These are phyloP conservation scores for Anastrepha ludens DNA, from an alignment of 1,140 invertebrate species.

Conservation along the genomic window DNA sequence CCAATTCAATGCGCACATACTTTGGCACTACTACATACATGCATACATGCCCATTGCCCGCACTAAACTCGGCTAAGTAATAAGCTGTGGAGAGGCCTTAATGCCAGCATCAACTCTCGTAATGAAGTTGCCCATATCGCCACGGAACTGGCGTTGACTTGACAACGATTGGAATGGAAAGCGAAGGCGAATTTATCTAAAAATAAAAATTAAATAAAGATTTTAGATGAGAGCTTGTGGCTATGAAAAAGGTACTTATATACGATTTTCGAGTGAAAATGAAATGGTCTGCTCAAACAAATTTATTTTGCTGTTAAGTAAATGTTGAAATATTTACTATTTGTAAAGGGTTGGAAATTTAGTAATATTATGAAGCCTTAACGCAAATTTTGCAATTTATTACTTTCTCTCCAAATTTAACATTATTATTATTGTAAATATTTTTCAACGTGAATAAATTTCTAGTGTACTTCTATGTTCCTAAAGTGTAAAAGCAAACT, in stretches of 20 bases:
- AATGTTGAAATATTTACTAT: too few relatives aligned
- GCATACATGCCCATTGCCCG: background rate
- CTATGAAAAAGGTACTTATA: background rate
- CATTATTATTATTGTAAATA: too few relatives aligned
- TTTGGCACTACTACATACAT: conserved; percentile 1
- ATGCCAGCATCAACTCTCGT: background rate
- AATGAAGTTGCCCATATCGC: background rate
- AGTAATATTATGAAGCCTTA: too few relatives aligned
- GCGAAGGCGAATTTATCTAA: background rate
- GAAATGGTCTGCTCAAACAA: background rate
- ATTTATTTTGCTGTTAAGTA: too few relatives aligned
- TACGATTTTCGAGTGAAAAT: background rate
- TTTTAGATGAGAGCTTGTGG: background rate
- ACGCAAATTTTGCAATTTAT: too few relatives aligned
- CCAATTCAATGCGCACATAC: background rate
- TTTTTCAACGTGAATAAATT: too few relatives aligned
- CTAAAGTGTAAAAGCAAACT: too few relatives aligned
- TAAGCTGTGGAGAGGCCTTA: background rate
- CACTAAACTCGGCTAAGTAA: background rate
- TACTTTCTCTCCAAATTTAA: too few relatives aligned
- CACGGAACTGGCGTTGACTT: background rate
- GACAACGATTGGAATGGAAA: background rate
- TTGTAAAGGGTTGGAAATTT: too few relatives aligned
- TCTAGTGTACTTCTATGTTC: too few relatives aligned
- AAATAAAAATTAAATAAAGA: background rate